Base-by-base conservation (phyloP, 2,797 vertebrate species). In the Dallia pectoralis region DNA sequence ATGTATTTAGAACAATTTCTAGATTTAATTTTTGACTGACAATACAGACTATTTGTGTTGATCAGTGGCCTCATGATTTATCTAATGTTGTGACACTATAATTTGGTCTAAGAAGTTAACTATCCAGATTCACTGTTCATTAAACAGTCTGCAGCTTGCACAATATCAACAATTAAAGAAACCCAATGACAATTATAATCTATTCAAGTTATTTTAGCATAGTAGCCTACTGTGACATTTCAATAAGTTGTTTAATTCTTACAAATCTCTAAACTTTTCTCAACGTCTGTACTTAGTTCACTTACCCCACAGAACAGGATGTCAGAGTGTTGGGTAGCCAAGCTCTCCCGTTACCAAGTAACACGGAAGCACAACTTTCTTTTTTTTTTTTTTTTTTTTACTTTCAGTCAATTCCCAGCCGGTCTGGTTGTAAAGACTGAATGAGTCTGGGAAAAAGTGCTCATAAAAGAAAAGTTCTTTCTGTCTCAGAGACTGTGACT, bases 291-390 rank as follows among this genome's bases (percentile, higher is more conserved):
- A 44, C 40, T 44, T 44, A 44, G 40, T 12, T 69, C 15, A 62
- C 65, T 25, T 33, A 67, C 33, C 32, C 48, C 53, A 63, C 73
- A 59, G 74, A 81, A 72, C 49, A 65, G 51, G 59, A 33, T 65
- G 71, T 49, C 77, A 75, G 64, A 78, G 72, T 64, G 74, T 74
- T 71, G 61, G 78, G 74, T 32, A 70, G 19, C 61, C 16, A 59
- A 82, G 77, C 69, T 74, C 53, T 3, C 15, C 66, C 74, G 88
- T 91, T 84, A 85, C 88, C 78, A 88, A 87, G 89, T 86, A 78
- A 91, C 87, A 44, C 48, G 73, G 69, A 77, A 44, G 27, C 47
- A 64, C 29, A 64, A 36, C 29, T 18, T 61, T 49, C 40, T 53
- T 22, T 53, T 15, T 53, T 0, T 56, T 56, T 12, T 49, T 18